Evolutionary conservation across 2,797 vertebrate species (phyloP), one percentile per base, ranked within the genome.

Genomic region (Catharus ustulatus): DNA sequence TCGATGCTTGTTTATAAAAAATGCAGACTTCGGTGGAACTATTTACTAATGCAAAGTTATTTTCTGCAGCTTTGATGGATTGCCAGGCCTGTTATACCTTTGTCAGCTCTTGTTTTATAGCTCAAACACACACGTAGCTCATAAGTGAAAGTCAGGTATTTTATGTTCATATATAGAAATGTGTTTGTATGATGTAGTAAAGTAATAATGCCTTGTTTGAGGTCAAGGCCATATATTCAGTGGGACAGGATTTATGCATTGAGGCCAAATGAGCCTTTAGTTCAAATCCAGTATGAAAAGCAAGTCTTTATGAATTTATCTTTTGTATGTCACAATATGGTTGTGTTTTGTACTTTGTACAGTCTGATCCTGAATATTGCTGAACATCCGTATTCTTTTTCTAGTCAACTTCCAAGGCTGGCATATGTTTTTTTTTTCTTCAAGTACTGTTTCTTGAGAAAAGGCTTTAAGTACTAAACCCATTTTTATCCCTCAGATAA

Each of bases 191-290:
- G 43, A 77, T 59, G 42, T 2, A 84, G 64, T 36, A 78, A 94
- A 88, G 72, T 38, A 67, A 80, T 48, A 79, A 79, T 96, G 75
- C 58, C 27, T 64, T 72, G 45, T 87, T 90, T 91, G 94, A 95
- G 85, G 84, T 92, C 85, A 94, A 87, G 69, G 80, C 75, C 19
- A 9, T 84, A 75, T 55, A 54, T 68, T 83, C 34, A 63, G 48
- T 73, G 76, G 45, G 78, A 58, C 21, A 94, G 79, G 90, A 95
- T 94, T 95, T 92, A 94, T 78, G 61, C 87, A 78, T 30, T 22
- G 20, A 83, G 66, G 67, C 49, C 88, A 95, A 93, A 89, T 19
- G 62, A 84, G 49, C 78, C 27, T 75, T 87, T 57, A 89, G 66
- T 52, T 55, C 72, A 54, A 94, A 73, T 78, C 73, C 67, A 74